These are phyloP conservation scores for Alaudala cheleensis DNA, from an alignment of 2,113 vertebrate genomes.

Conservation along the genomic window DNA sequence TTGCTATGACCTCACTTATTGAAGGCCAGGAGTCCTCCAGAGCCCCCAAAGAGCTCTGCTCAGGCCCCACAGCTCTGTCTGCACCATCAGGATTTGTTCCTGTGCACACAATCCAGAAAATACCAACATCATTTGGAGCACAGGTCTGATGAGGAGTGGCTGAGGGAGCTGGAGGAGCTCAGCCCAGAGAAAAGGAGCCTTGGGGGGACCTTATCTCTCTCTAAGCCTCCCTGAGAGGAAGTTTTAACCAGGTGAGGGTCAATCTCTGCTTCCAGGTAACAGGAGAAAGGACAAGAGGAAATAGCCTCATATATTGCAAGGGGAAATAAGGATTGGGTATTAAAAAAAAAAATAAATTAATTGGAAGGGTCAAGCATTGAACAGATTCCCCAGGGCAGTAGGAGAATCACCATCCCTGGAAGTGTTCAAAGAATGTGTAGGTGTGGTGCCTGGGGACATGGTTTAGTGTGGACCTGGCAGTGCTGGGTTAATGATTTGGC, in stretches of 20 bases:
- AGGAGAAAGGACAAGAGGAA: not conserved
- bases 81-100: not conserved
- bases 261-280: not conserved
- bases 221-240: not conserved
- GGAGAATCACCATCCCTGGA: not conserved
- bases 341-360: not conserved
- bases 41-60: not conserved
- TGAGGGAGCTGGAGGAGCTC: not conserved
- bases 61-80: not conserved
- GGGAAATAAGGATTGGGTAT: too few relatives aligned
- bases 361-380: too few relatives aligned
- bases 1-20: not conserved
- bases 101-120: not conserved
- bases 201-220: fast-evolving
- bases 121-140: not conserved
- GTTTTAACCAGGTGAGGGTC: not conserved
- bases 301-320: not conserved
- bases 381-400: not conserved
- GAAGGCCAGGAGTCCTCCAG: not conserved
- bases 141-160: not conserved
- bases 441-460: not conserved
- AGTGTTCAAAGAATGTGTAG: not conserved
- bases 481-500: not conserved
- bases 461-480: not conserved
- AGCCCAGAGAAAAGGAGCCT: not conserved